Percentiles rank a stretch among this genome's conserved stretches.
These are phyloP conservation scores for Plutomurus gul DNA, from an alignment of 1,140 invertebrate genomes.

Conservation along the genomic window DNA sequence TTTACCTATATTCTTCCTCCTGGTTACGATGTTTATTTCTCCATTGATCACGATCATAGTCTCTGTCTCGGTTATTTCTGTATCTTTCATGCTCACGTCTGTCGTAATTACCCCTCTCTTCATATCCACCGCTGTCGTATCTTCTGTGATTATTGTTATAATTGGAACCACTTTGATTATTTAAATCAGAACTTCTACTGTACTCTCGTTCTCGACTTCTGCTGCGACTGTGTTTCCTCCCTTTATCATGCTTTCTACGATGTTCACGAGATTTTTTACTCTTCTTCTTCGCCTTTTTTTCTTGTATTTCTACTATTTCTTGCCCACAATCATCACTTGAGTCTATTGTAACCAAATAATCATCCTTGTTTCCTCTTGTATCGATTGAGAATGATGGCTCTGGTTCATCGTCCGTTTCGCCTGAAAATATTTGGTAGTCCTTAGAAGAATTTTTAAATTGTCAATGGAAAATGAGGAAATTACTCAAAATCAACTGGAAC, in stretches of 20 bases:
- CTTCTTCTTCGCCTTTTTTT: background rate
- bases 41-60: background rate
- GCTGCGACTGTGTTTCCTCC: background rate
- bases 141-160: background rate
- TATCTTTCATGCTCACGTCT: background rate
- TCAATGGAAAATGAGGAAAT: background rate
- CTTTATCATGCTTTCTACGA: background rate
- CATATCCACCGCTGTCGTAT: background rate
- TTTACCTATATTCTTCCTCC: constrained; percentile 12
- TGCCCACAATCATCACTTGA: background rate
- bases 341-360: background rate
- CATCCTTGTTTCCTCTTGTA: background rate
- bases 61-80: background rate
- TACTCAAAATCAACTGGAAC: background rate
- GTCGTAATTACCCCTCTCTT: background rate
- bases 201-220: background rate
- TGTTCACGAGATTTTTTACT: constrained; percentile 1
- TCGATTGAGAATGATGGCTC: background rate
- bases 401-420: background rate
- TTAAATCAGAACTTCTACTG: background rate
- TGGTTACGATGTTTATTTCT: constrained; percentile 7
- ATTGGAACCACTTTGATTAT: background rate
- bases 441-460: no score
- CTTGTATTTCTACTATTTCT: background rate
- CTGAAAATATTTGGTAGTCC: no score